Evolutionary conservation across 2,797 vertebrate species (phyloP), one percentile per base, ranked within the genome.

Genomic region (Rhinatrema bivittatum): DNA sequence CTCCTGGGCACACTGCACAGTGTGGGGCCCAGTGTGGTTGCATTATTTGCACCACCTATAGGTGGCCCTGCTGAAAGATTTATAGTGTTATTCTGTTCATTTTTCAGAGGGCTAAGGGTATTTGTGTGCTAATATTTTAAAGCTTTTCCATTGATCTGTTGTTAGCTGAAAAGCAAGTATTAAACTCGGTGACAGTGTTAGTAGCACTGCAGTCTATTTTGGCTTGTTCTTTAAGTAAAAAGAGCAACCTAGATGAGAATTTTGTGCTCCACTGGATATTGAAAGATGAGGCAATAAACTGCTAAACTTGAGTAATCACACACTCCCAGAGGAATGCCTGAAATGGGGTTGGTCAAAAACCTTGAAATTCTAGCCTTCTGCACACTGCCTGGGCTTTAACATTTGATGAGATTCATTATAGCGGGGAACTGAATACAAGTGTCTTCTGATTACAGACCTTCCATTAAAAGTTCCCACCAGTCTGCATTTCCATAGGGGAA

Each of bases 201-300:
- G 83, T 80, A 84, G 84, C 79, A 90, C 85, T 79, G 78, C 85
- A 89, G 84, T 90, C 87, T 91, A 88, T 89, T 90, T 88, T 85
- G 89, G 85, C 83, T 88, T 88, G 87, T 91, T 94, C 89, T 90
- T 93, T 89, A 88, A 91, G 84, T 87, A 84, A 86, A 80, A 85
- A 79, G 80, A 88, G 87, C 87, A 89, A 90, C 88, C 86, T 89
- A 96, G 92, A 97, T 96, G 93, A 95, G 91, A 96, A 97, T 96
- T 94, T 89, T 94, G 89, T 93, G 95, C 94, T 94, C 93, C 90
- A 84, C 85, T 94, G 91, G 89, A 90, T 90, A 93, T 96, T 96
- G 91, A 95, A 93, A 96, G 93, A 99, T 94, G 92, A 97, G 91
- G 93, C 93, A 95, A 95, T 97, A 96, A 96, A 94, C 84, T 87